Evolutionary conservation across 2,797 vertebrate genomes (phyloP), one percentile per base, ranked within the genome.

Genomic region (Poeciliopsis gracilis): DNA sequence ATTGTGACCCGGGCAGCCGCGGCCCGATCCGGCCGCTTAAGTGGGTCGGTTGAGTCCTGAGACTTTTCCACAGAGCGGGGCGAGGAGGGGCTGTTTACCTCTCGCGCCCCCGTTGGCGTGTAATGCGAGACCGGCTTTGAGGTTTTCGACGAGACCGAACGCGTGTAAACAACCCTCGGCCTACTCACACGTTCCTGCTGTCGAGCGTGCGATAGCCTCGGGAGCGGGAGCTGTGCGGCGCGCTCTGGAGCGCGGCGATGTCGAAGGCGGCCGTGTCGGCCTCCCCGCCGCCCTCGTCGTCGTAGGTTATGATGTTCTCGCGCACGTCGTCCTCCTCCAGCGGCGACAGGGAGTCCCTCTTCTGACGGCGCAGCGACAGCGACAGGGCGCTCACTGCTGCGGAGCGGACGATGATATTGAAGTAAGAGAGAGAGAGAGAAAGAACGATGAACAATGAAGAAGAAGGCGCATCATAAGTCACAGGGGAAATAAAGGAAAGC

Each of bases 251-350:
- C 0, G 97, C 97, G 0, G 96, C 93, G 70, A 98, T 98, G 94
- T 98, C 97, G 23, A 98, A 98, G 82, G 97, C 97, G 16, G 97
- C 96, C 0, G 97, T 98, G 95, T 98, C 97, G 9, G 97, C 97
- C 84, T 98, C 97, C 0, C 97, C 97, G 0, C 97, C 97, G 0
- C 97, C 97, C 90, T 98, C 97, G 16, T 98, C 97, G 0, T 98
- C 97, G 0, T 98, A 98, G 3, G 97, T 97, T 87, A 98, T 98
- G 94, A 98, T 98, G 94, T 98, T 98, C 93, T 98, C 97, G 0
- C 97, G 95, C 5, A 98, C 96, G 15, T 98, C 97, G 72, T 98
- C 97, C 83, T 98, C 97, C 87, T 98, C 97, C 77, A 97, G 92
- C 0, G 96, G 96, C 12, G 97, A 97, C 83, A 97, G 91, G 0